Conservation (phyloP, 2,888 invertebrate genomes). For the Drosophila eohydei region DNA sequence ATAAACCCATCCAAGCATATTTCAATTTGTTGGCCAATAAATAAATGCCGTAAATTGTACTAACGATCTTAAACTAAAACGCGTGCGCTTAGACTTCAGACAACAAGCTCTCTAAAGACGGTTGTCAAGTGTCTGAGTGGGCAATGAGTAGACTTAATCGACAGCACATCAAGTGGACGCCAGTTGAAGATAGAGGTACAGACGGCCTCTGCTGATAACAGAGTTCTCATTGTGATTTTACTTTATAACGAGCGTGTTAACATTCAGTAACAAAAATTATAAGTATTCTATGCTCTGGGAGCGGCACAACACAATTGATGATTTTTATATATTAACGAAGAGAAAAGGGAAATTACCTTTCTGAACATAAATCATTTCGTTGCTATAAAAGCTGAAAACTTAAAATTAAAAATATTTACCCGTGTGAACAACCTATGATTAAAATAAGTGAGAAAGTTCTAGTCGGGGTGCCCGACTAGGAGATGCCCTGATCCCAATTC, state of each 20-base stretch:
- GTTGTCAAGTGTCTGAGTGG: constrained; percentile 24
- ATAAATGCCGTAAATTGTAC: constrained; percentile 35
- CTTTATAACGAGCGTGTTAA: not conserved
- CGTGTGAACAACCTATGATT: too few species aligned
- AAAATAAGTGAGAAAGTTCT: too few species aligned
- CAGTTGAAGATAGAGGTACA: constrained; percentile 17
- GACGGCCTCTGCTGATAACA: constrained; percentile 19
- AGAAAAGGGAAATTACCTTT: too few species aligned
- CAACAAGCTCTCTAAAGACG: not conserved
- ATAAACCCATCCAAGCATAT: constrained; percentile 1
- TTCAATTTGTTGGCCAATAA: constrained; percentile 16
- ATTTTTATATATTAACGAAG: too few species aligned
- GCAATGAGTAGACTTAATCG: constrained; percentile 5
- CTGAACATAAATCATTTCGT: too few species aligned
- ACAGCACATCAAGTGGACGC: constrained; percentile 23
- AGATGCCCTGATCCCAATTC: too few species aligned
- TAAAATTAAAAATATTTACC: too few species aligned
- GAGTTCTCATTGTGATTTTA: not conserved
- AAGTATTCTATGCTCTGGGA: not conserved
- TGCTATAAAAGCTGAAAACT: too few species aligned
- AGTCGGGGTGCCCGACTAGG: too few species aligned
- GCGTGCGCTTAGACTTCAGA: constrained; percentile 8
- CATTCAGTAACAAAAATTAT: constrained; percentile 6
- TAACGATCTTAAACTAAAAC: constrained; percentile 12
- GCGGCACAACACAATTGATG: constrained; percentile 1